Evolutionary conservation across 2,797 vertebrate genomes (phyloP), one percentile per base, ranked within the genome.

Genomic region (Hyperoplus lanceolatus): DNA sequence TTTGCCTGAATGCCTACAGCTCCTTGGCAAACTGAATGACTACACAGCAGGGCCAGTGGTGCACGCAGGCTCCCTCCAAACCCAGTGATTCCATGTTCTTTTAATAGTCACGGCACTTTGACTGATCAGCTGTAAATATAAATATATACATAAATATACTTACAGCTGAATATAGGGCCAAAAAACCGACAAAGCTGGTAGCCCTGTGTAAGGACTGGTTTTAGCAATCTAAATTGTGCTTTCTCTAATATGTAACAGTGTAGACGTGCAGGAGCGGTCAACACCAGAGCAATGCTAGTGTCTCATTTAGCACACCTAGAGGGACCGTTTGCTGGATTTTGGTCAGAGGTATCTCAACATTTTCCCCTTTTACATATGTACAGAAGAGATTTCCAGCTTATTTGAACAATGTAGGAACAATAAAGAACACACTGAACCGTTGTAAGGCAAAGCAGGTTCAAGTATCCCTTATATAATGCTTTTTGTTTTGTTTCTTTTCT

Each of bases 391-490:
- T 82, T 84, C 82, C 92, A 93, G 90, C 91, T 89, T 83, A 89
- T 89, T 67, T 80, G 41, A 76, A 84, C 68, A 50, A 70, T 45
- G 45, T 61, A 48, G 60, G 62, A 79, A 86, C 67, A 72, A 29
- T 51, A 38, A 84, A 81, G 77, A 86, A 76, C 82, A 85, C 54
- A 59, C 76, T 73, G 77, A 89, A 83, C 87, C 87, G 16, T 53
- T 69, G 36, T 93, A 93, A 93, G 94, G 93, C 92, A 94, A 87
- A 90, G 83, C 80, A 80, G 88, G 90, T 92, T 93, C 90, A 90
- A 92, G 93, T 91, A 87, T 92, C 90, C 87, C 91, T 94, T 91
- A 81, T 92, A 91, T 29, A 91, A 89, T 90, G 85, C 74, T 82
- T 82, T 67, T 73, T 86, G 80, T 85, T 74, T 66, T 59, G 73